Evolutionary conservation across 1,140 invertebrate species (phyloP), one percentile per base, ranked within the genome.

Genomic region (Drosophila rhopaloa): DNA sequence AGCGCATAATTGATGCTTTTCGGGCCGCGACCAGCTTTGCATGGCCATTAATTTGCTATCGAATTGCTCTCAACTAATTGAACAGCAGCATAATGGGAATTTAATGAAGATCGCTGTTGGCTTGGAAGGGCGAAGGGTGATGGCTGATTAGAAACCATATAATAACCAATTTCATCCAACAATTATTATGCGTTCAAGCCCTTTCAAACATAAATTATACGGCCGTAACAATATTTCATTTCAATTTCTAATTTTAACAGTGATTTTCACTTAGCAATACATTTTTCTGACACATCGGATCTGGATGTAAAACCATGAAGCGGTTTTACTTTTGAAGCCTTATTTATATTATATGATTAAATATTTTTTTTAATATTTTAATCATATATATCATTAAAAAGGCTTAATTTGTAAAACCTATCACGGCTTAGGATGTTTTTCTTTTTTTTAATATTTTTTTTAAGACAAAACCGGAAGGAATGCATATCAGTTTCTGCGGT

Each of bases 1-100:
- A 61, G 27, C 9, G 40, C 60, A 83, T 89, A 81, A 89, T 84
- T 89, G 73, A 89, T 88, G 84, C 51, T 44, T 61, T 66, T 85
- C 76, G 72, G 48, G 44, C 60, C 44, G 27, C 46, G 54, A 66
- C 47, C 70, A 61, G 61, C 68, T 40, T 66, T 47, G 54, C 35
- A 51, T 8, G 56, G 14, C 50, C 77, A 79, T 79, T 78, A 78
- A 72, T 70, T 79, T 71, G 60, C 62, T 79, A 86, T 81, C 67
- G 68, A 85, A 74, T 81, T 79, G 57, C 65, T 55, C 54, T 44
- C 65, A 60, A 56, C 56, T 62, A 74, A 78, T 79, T 78, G 75
- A 58, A 73, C 61, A 47, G 62, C 54, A 53, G 44, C 53, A 43
- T 75, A 71, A 81, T 78, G 54, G 32, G 47, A 46, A 43, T 76